Evolutionary conservation across 1,140 invertebrate genomes (phyloP), one percentile per base, ranked within the genome.

Genomic region (Tenebrio molitor): DNA sequence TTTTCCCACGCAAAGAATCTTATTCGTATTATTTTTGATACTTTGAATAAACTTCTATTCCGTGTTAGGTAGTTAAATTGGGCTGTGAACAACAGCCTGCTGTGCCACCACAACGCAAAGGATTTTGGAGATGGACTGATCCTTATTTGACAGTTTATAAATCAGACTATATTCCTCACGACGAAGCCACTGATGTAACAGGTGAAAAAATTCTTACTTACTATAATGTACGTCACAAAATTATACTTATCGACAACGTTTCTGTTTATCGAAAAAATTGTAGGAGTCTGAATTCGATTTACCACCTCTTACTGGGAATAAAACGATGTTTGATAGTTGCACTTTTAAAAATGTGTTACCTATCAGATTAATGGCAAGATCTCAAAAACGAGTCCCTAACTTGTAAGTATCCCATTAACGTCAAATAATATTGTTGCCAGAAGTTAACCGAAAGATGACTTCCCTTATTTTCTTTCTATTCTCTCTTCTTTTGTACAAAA

Each of bases 101-200:
- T 12, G 72, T 84, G 7, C 62, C 72, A 7, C 78, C 81, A 8
- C 78, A 80, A 34, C 50, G 79, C 41, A 66, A 73, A 14, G 79
- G 81, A 7, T 78, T 71, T 65, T 79, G 74, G 62, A 84, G 81
- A 76, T 72, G 74, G 64, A 42, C 81, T 10, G 83, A 84, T 76
- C 77, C 79, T 12, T 84, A 83, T 69, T 74, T 82, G 63, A 83
- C 79, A 0, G 81, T 78, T 17, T 78, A 78, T n/a, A 72, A 76
- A 39, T 63, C 74, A 6, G 72, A 71, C 3, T 79, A 80, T 76
- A 42, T 78, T 4, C 80, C 76, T n/a, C 81, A 78, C 58, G 74
- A 50, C 17, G 25, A 63, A 25, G 36, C 12, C n/a, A 12, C 5
- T 12, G 50, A 78, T 1, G 72, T 82, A 68, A 64, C 77, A 36